These are phyloP conservation scores for Callipepla californica DNA, from an alignment of 2,113 vertebrate species.

Conservation along the genomic window DNA sequence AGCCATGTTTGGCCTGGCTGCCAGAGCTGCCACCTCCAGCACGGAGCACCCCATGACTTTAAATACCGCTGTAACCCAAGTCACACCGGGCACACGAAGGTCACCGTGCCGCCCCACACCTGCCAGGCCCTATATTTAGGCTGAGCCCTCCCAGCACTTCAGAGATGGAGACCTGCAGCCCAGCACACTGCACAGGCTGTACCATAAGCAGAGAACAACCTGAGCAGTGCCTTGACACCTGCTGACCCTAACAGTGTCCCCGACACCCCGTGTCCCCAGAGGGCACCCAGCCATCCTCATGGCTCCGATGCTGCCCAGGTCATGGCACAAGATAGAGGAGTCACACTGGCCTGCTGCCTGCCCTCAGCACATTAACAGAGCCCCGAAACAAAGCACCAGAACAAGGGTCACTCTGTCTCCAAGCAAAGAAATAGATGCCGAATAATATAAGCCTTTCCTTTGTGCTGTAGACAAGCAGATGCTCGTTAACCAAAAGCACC, in stretches of 20 bases:
- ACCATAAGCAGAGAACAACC: not conserved
- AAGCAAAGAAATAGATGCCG: constrained; percentile 68
- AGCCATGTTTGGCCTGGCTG: constrained; percentile 42
- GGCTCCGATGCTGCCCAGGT: not conserved
- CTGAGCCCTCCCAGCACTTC: constrained; percentile 52
- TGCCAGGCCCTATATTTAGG: constrained; percentile 78
- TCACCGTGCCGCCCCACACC: constrained; percentile 50
- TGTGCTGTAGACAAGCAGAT: constrained; percentile 73
- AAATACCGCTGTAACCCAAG: constrained; percentile 65
- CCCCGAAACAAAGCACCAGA: constrained; percentile 58
- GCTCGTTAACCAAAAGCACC: constrained; percentile 69
- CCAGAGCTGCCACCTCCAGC: not conserved
- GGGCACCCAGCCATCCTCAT: not conserved
- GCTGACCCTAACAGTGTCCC: rapidly evolving
- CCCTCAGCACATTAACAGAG: constrained; percentile 41
- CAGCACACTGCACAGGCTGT: not conserved
- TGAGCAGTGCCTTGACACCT: rapidly evolving
- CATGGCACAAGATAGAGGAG: not conserved
- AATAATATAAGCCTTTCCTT: constrained; percentile 72
- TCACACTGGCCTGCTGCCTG: not conserved
- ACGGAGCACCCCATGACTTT: not conserved
- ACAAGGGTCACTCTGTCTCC: constrained; percentile 71
- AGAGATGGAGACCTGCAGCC: constrained; percentile 51
- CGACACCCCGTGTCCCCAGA: not conserved
- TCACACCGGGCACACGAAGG: constrained; percentile 53